A percentile compares a stretch with the other conserved stretches of the same genome.
These are phyloP conservation scores for Poicephalus gulielmi DNA, from an alignment of 2,113 vertebrate genomes.

Conservation along the genomic window DNA sequence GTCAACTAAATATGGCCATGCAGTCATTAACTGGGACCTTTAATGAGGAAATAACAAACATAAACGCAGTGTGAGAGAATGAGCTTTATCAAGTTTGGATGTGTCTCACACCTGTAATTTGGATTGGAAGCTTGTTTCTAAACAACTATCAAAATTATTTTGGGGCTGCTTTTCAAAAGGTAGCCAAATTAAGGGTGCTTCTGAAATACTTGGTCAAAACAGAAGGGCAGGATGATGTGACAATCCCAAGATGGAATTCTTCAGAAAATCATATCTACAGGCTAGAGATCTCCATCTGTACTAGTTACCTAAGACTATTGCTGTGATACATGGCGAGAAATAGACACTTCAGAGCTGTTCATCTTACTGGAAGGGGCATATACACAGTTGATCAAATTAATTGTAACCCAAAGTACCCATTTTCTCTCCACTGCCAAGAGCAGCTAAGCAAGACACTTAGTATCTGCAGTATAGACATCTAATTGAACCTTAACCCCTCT, in stretches of 20 bases:
- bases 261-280: not conserved
- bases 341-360: not conserved
- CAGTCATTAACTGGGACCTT: not conserved
- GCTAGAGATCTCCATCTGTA: not conserved
- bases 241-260: not conserved
- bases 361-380: not conserved
- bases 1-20: not conserved
- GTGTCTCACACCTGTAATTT: not conserved
- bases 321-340: not conserved
- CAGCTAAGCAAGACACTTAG: not conserved
- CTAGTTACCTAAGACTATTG: not conserved
- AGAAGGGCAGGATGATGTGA: not conserved
- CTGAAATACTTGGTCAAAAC: not conserved
- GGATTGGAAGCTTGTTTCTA: not conserved
- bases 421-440: not conserved
- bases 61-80: not conserved
- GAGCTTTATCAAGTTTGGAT: not conserved
- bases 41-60: not conserved
- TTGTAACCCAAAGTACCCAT: not conserved
- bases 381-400: not conserved
- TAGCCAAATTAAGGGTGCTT: not conserved
- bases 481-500: not conserved
- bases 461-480: not conserved
- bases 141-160: not conserved
- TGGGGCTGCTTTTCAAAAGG: not conserved